These are phyloP conservation scores for Hylomyscus alleni DNA, from an alignment of 2,797 vertebrate genomes.

Conservation along the genomic window DNA sequence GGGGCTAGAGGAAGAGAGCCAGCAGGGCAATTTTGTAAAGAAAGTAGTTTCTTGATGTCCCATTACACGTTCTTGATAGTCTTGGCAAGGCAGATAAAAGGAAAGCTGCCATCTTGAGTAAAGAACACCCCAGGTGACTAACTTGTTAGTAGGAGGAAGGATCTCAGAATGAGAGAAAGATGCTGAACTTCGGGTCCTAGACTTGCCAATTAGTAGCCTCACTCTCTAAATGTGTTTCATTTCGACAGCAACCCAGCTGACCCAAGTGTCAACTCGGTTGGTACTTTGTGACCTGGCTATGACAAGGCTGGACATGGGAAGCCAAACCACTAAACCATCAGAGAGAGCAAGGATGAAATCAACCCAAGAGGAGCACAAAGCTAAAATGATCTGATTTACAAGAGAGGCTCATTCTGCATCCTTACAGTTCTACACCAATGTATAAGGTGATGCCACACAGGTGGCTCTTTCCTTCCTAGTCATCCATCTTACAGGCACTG, in stretches of 20 bases:
- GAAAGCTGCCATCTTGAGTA: constrained; percentile 4
- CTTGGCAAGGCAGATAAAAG: background rate
- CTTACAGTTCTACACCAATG: background rate
- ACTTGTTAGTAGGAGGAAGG: background rate
- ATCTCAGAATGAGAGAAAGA: constrained; percentile 20
- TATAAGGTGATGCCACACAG: background rate
- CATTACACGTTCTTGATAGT: constrained; percentile 19
- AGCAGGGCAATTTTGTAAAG: background rate
- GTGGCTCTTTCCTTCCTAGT: background rate
- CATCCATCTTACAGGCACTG: background rate
- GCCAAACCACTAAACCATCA: background rate
- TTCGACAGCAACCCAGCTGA: background rate
- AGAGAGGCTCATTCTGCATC: background rate
- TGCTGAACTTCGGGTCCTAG: background rate
- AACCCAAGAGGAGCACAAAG: background rate
- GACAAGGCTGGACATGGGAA: constrained; percentile 26
- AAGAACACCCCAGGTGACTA: background rate
- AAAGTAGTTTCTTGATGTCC: constrained; percentile 41
- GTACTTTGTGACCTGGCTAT: background rate
- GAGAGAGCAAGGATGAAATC: background rate
- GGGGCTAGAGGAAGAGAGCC: background rate
- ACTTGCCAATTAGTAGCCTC: constrained; percentile 8
- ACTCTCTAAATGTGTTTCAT: background rate
- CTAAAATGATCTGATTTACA: background rate
- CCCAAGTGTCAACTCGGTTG: background rate